Base-by-base conservation (phyloP, 2,888 invertebrate genomes). In the Nycteola revayana region DNA sequence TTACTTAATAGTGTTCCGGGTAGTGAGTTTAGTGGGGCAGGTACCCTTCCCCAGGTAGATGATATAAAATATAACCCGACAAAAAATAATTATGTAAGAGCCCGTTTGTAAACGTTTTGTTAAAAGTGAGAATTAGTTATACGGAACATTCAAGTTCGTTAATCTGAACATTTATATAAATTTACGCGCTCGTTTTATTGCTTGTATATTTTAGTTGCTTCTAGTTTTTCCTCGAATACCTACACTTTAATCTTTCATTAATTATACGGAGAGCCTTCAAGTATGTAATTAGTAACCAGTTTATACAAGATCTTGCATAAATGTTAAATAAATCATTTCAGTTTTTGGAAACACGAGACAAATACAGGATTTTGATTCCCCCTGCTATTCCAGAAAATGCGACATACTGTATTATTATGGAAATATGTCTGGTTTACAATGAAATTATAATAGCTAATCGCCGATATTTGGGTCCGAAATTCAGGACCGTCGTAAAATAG, bases 1-100 rank as follows among this genome's bases (percentile, higher is more conserved):
- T 71, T 66, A 66, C 61, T 78, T 83, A 85, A 85, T 83, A 73
- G 75, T 74, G 81, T 85, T 85, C 82, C 79, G 83, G 78, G 77
- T 77, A 79, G 73, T 74, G 75, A 67, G 64, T 69, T 72, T 63
- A 60, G 66, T 66, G 66, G 66, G 65, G 68, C 84, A 82, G 83
- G 83, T 84, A 83, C 66, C 67, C 49, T 53, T 41, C 35, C 56
- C 61, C 81, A 81, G 83, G 82, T 81, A 82, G 73, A 75, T 60
- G 68, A 62, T 66, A 66, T 64, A 64, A 66, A 66, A 66, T 60
- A 65, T 62, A 49, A 45, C 46, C 49, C 48, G 39, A 65, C 60
- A 72, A 68, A 72, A 73, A 68, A 56, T 66, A 65, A 66, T 66
- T 57, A 64, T 66, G 55, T 60, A 61, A 62, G 57, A 57, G 52